phyloP scores from a whole-genome alignment of 1,140 invertebrate genomes.

The Anastatus disparis region DNA sequence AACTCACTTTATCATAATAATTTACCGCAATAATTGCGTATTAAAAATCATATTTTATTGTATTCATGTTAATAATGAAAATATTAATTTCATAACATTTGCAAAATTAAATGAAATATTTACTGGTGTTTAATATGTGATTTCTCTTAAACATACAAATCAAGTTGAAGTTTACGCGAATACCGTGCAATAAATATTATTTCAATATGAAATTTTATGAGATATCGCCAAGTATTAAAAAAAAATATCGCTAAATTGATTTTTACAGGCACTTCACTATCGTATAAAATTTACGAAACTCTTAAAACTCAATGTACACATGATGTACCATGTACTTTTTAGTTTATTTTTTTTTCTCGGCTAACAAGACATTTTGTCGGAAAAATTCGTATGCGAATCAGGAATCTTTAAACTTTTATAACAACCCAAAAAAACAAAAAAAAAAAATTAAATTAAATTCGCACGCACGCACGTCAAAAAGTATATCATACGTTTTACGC shows the following conservation, averaged over 20 bases:
- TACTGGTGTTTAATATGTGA: not conserved
- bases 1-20: too few relatives aligned
- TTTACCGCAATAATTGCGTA: too few relatives aligned
- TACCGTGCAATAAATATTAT: slow-evolving; percentile 4
- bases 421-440: too few relatives aligned
- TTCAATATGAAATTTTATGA: not conserved
- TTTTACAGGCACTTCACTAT: slow-evolving; percentile 12
- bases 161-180: not conserved
- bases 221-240: not conserved
- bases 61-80: too few relatives aligned
- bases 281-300: not conserved
- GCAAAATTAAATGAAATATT: slow-evolving; percentile 1
- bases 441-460: not conserved
- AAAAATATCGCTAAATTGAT: slow-evolving; percentile 18
- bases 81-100: too few relatives aligned
- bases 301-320: slow-evolving; percentile 10
- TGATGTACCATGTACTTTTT: not conserved
- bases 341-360: slow-evolving; percentile 2
- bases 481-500: slow-evolving; percentile 7
- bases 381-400: not conserved
- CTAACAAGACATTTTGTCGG: slow-evolving; percentile 25
- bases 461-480: not conserved
- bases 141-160: not conserved
- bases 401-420: not conserved
- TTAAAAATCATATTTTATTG: too few relatives aligned